Conservation (phyloP, 2,888 invertebrate species). For the Caradrina kadenii region DNA sequence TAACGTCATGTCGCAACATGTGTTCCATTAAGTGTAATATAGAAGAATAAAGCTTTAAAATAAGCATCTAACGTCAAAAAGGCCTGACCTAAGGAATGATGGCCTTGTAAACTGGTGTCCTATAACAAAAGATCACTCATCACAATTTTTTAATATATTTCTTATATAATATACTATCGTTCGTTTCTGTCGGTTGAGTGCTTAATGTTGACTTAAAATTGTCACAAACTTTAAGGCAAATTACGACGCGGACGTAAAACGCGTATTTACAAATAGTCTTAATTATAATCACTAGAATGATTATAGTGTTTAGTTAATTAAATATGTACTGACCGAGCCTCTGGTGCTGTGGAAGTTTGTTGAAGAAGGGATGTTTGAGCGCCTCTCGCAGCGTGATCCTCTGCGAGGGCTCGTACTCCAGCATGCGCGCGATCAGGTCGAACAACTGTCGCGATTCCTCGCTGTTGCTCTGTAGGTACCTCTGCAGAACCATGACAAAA, state of each 20-base stretch:
- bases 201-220: not conserved
- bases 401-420: slow-evolving; percentile 98
- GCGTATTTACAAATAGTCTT: not conserved
- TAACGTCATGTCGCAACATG: slow-evolving; percentile 81
- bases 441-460: slow-evolving; percentile 98
- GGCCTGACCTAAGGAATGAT: slow-evolving; percentile 89
- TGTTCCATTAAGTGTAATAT: slow-evolving; percentile 67
- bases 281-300: not conserved
- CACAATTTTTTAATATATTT: slow-evolving; percentile 50
- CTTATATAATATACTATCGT: not conserved
- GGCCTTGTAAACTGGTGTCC: slow-evolving; percentile 89
- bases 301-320: not conserved
- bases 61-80: slow-evolving; percentile 81
- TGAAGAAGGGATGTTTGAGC: slow-evolving; percentile 97
- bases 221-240: not conserved
- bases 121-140: slow-evolving; percentile 86
- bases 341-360: slow-evolving; percentile 94
- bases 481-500: slow-evolving; percentile 87
- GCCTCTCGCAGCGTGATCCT: slow-evolving; percentile 97
- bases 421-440: slow-evolving; percentile 98
- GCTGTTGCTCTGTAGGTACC: slow-evolving; percentile 96
- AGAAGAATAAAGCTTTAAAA: slow-evolving; percentile 74
- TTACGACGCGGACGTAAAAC: not conserved
- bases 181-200: slow-evolving; percentile 19
- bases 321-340: slow-evolving; percentile 90